A percentile compares a stretch with the other conserved stretches of the same genome.
phyloP scores from a whole-genome alignment of 1,140 invertebrate species.

The Daktulosphaira vitifoliae region DNA sequence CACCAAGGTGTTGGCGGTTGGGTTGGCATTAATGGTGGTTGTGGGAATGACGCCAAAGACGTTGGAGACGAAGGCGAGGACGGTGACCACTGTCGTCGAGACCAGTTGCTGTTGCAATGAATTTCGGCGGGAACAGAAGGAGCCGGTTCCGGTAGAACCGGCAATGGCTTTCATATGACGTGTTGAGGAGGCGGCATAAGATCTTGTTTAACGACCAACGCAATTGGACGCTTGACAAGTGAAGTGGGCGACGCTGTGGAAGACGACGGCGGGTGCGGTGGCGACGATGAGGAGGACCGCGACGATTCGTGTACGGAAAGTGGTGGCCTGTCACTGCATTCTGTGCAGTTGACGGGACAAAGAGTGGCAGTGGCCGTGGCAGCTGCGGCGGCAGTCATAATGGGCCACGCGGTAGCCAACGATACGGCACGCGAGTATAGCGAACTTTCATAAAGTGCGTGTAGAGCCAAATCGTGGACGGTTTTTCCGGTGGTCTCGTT shows the following conservation, averaged over 20 bases:
- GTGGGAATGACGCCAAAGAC: not conserved
- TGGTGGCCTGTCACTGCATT: constrained; percentile 44
- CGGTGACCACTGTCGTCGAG: constrained; percentile 7
- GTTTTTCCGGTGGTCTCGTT: constrained; percentile 45
- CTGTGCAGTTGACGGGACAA: constrained; percentile 42
- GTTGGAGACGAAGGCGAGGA: not conserved
- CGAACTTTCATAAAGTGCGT: constrained; percentile 50
- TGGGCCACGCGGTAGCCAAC: constrained; percentile 46
- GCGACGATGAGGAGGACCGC: constrained; percentile 40
- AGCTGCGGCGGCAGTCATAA: constrained; percentile 37
- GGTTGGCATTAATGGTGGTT: not conserved
- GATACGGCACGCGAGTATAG: constrained; percentile 46
- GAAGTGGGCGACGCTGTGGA: constrained; percentile 8
- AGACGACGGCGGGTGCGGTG: constrained; percentile 29
- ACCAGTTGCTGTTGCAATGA: constrained; percentile 11
- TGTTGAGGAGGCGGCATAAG: constrained; percentile 46
- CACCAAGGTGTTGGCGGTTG: not conserved
- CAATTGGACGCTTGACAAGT: constrained; percentile 39
- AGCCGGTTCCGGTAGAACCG: constrained; percentile 54
- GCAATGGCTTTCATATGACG: constrained; percentile 73
- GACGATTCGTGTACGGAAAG: constrained; percentile 10
- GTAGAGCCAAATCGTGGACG: constrained; percentile 56
- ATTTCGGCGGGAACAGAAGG: not conserved
- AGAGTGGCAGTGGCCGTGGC: constrained; percentile 36
- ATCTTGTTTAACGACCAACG: constrained; percentile 37